Conservation (phyloP, 2,888 invertebrate species). For the Idaea biselata region DNA sequence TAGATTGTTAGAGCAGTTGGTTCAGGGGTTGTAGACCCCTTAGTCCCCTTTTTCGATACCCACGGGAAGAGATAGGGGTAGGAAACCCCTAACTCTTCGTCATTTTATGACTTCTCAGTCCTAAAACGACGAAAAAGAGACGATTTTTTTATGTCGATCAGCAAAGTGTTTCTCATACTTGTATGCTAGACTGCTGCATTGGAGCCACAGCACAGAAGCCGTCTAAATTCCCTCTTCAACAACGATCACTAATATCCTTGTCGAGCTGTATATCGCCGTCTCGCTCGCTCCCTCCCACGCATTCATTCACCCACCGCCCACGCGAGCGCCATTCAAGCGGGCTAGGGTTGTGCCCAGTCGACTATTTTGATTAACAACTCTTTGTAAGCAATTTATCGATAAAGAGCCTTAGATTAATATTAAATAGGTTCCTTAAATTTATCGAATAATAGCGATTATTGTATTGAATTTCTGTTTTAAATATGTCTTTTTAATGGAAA, state of each 20-base stretch:
- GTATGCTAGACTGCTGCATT: too few species aligned
- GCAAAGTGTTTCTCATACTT: too few species aligned
- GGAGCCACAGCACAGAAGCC: background rate
- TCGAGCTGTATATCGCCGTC: conserved; percentile 21
- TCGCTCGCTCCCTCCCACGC: conserved; percentile 51
- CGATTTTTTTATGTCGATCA: too few species aligned
- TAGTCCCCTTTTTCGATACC: too few species aligned
- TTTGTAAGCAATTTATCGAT: conserved; percentile 22
- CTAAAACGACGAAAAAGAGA: too few species aligned
- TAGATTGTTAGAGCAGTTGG: too few species aligned
- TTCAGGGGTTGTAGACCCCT: too few species aligned
- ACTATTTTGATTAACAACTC: conserved; percentile 37
- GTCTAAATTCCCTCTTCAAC: background rate
- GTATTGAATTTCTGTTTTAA: background rate
- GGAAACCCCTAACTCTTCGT: too few species aligned
- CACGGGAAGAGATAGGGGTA: too few species aligned
- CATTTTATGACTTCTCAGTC: too few species aligned
- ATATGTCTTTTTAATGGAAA: background rate
- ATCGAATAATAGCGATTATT: background rate
- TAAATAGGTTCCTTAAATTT: conserved; percentile 4
- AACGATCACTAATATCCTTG: background rate
- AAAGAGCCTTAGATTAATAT: background rate
- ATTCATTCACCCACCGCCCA: conserved; percentile 60
- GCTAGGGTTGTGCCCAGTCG: conserved; percentile 38
- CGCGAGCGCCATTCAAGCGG: conserved; percentile 55